These are phyloP conservation scores for Dendrocopos noguchii DNA, from an alignment of 2,113 vertebrate genomes.

Conservation along the genomic window DNA sequence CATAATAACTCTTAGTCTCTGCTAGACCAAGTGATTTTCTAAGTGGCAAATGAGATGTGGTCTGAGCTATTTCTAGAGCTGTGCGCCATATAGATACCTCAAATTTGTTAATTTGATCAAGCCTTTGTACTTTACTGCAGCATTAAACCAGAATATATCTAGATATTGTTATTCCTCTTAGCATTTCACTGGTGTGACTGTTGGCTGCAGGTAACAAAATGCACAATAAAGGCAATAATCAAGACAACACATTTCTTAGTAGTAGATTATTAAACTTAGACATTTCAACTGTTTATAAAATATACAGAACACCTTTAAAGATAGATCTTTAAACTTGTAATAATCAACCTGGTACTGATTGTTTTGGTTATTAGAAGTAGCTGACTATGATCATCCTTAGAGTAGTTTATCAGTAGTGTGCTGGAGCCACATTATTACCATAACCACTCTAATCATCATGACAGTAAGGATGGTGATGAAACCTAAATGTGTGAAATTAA, in stretches of 20 bases:
- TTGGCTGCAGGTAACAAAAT: constrained; percentile 14
- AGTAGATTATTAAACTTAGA: constrained; percentile 16
- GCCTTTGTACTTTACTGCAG: not conserved
- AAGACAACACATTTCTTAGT: not conserved
- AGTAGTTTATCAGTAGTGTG: constrained; percentile 2
- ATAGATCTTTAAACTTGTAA: constrained; percentile 28
- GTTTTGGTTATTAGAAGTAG: not conserved
- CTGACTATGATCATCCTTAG: constrained; percentile 35
- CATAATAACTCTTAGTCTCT: not conserved
- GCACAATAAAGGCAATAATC: not conserved
- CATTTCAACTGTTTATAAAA: constrained; percentile 23
- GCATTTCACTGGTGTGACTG: constrained; percentile 21
- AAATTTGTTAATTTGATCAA: not conserved
- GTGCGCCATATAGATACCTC: not conserved
- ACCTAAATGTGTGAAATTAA: constrained; percentile 74
- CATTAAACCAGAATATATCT: constrained; percentile 17
- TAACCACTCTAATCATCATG: constrained; percentile 66
- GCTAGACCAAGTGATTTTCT: constrained; percentile 4
- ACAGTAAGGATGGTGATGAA: constrained; percentile 67
- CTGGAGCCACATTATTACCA: constrained; percentile 55
- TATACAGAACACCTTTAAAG: not conserved
- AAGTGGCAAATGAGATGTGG: not conserved
- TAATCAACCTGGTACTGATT: constrained; percentile 21
- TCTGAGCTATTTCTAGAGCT: not conserved
- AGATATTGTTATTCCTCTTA: constrained; percentile 38